Conservation (phyloP, 1,140 invertebrate species). For the Formica exsecta region DNA sequence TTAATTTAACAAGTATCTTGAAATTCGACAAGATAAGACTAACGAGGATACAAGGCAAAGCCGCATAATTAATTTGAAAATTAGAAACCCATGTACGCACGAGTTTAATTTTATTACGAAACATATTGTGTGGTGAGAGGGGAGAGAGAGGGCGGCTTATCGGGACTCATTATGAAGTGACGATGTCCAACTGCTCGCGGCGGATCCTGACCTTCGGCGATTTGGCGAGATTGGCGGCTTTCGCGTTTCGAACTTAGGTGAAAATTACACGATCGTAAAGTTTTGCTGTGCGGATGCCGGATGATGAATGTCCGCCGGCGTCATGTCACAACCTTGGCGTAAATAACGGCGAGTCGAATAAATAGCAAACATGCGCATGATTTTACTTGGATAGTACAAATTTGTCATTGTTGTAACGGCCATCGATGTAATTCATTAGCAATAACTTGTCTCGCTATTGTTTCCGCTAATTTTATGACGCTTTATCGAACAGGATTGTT, state of each 20-base stretch:
- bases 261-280: not conserved
- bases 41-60: constrained; percentile 12
- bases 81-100: constrained; percentile 21
- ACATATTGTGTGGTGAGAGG: not conserved
- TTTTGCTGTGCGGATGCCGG: not conserved
- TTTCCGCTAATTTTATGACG: not conserved
- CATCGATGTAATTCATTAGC: not conserved
- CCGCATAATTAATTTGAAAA: constrained; percentile 46
- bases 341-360: constrained; percentile 7
- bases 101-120: constrained; percentile 57
- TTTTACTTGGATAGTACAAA: not conserved
- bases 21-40: constrained; percentile 35
- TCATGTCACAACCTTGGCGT: not conserved
- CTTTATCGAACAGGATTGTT: not conserved
- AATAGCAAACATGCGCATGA: not conserved
- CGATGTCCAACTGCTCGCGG: constrained; percentile 16
- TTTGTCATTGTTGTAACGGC: not conserved
- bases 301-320: constrained; percentile 4
- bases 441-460: not conserved
- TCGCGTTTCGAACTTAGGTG: not conserved
- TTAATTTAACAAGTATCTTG: constrained; percentile 51
- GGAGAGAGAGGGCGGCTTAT: constrained; percentile 1
- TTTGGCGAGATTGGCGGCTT: not conserved
- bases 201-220: constrained; percentile 26
- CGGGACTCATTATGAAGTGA: constrained; percentile 38